These are phyloP conservation scores for Umimayanthus kanabou DNA, from an alignment of 92 coral and sea anemone species.

Conservation along the genomic window DNA sequence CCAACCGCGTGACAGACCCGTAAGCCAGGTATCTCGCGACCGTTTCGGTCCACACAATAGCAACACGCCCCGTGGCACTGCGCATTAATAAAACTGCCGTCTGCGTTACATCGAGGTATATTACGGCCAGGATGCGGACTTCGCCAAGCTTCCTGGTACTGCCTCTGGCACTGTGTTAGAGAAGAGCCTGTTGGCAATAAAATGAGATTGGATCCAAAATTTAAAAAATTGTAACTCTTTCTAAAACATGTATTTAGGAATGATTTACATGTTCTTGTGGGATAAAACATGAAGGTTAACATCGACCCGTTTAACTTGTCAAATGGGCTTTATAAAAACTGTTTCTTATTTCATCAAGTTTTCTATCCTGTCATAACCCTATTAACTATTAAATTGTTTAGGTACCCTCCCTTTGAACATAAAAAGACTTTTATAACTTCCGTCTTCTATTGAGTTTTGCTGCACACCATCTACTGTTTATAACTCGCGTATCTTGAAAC, in stretches of 20 bases:
- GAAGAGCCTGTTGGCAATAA: constrained; percentile 20
- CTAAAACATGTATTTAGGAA: neutral
- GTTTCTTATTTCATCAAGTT: no score
- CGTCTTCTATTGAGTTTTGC: no score
- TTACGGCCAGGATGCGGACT: constrained; percentile 4
- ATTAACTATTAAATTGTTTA: no score
- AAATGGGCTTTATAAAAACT: no score
- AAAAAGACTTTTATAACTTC: no score
- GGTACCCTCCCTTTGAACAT: no score
- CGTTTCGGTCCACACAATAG: constrained; percentile 59
- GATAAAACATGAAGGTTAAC: no score
- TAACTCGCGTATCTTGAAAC: no score
- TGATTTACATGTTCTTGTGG: neutral
- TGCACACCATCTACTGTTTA: no score
- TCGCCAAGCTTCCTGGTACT: constrained; percentile 47
- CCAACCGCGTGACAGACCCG: constrained; percentile 36
- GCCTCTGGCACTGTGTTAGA: constrained; percentile 56
- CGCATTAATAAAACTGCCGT: constrained; percentile 56
- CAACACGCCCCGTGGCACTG: constrained; percentile 57
- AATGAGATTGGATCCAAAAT: neutral
- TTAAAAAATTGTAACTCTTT: neutral
- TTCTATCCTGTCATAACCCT: no score
- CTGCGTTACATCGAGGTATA: constrained; percentile 58
- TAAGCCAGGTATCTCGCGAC: constrained; percentile 42
- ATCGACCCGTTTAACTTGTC: no score